Evolutionary conservation across 2,888 invertebrate species (phyloP).

Genomic region (Dryobotodes eremita): DNA sequence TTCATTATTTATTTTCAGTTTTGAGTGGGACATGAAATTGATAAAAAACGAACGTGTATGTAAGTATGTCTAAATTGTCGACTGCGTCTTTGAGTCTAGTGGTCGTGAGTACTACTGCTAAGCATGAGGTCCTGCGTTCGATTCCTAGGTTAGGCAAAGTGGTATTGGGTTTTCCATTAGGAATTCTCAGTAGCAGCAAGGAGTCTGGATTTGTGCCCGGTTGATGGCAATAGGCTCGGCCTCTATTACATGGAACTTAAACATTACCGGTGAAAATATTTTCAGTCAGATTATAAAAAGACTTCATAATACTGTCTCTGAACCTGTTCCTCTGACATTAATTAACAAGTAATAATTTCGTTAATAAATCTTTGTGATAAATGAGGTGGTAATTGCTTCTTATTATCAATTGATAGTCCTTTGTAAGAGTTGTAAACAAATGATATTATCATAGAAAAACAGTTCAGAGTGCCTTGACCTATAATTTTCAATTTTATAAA

Average conservation of each 20-base stretch:
- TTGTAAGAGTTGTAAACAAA: slow-evolving; percentile 24
- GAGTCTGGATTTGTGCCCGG: no score
- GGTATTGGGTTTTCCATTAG: neutral
- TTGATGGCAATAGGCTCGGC: no score
- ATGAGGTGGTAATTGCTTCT: neutral
- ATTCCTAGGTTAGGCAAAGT: neutral
- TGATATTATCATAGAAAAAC: slow-evolving; percentile 37
- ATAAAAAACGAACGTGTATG: no score
- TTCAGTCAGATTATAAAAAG: no score
- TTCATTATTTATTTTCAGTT: neutral
- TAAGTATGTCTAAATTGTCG: no score
- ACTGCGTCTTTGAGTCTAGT: no score
- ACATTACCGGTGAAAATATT: no score
- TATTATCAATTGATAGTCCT: neutral
- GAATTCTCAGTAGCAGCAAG: neutral
- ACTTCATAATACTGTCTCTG: no score
- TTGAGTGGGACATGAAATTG: no score
- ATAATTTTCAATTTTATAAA: slow-evolving; percentile 26
- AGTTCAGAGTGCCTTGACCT: slow-evolving; percentile 22
- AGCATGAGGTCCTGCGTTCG: neutral
- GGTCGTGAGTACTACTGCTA: neutral
- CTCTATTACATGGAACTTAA: no score
- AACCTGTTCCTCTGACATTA: neutral
- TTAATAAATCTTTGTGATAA: neutral
- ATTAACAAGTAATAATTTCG: neutral